Percentiles rank a stretch among this genome's conserved stretches.
phyloP scores from a whole-genome alignment of 2,888 invertebrate genomes.

The Sisyra nigra region DNA sequence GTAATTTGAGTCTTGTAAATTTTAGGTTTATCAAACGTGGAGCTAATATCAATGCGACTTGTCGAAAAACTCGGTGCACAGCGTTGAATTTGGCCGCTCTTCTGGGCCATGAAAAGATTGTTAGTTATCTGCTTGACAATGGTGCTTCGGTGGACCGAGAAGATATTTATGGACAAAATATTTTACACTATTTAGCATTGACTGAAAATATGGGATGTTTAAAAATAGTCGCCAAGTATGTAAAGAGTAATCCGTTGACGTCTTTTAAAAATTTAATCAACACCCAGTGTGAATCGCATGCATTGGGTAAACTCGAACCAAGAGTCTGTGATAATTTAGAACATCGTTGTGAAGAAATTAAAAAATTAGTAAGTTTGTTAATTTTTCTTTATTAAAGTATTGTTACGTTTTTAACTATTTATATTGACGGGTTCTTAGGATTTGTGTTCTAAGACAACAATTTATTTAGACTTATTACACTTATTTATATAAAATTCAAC shows the following conservation, averaged over 20 bases:
- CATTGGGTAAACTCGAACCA: neutral
- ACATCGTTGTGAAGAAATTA: conserved; percentile 3
- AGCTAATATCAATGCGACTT: conserved; percentile 34
- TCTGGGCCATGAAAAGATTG: conserved; percentile 24
- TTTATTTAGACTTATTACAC: neutral
- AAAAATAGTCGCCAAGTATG: conserved; percentile 22
- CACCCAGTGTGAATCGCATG: neutral
- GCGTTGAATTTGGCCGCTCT: conserved; percentile 33
- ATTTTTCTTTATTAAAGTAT: neutral
- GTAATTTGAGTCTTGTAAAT: neutral
- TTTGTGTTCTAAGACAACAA: too few relatives aligned
- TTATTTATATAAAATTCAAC: neutral
- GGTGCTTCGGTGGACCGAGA: conserved; percentile 29
- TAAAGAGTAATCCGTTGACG: conserved; percentile 1
- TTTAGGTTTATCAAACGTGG: conserved; percentile 29
- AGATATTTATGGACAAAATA: conserved; percentile 30
- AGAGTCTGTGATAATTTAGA: conserved; percentile 2
- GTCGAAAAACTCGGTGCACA: conserved; percentile 28
- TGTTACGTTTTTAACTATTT: too few relatives aligned
- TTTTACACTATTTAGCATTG: conserved; percentile 33
- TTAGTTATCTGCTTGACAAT: conserved; percentile 25
- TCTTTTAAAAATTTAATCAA: conserved; percentile 2
- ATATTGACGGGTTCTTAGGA: too few relatives aligned
- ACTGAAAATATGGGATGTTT: conserved; percentile 30
- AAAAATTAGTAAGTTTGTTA: conserved; percentile 5